Percentiles rank a stretch among this genome's conserved stretches.
These are phyloP conservation scores for Climacteris rufus DNA, from an alignment of 2,113 vertebrate species.

Conservation along the genomic window DNA sequence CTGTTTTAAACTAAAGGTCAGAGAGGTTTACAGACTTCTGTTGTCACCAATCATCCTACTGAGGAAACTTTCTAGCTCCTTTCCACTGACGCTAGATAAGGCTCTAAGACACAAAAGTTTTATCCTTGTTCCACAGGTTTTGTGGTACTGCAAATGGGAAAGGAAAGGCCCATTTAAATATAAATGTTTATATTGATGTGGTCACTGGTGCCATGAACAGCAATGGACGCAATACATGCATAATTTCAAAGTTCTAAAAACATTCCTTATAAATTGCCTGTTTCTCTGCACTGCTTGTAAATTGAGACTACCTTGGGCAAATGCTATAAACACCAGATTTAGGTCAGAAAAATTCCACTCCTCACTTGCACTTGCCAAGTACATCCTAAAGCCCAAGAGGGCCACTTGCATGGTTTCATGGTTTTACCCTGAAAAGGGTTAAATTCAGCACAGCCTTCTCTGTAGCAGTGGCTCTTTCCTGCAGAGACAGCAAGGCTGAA, in stretches of 20 bases:
- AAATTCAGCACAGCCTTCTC: neutral
- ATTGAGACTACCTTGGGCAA: neutral
- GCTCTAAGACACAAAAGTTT: neutral
- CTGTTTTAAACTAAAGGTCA: neutral
- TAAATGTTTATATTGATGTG: neutral
- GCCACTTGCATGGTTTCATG: neutral
- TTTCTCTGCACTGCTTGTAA: neutral
- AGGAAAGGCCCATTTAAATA: neutral
- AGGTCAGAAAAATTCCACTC: neutral
- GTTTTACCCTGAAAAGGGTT: neutral
- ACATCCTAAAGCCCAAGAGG: neutral
- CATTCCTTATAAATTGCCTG: neutral
- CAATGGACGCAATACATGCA: neutral
- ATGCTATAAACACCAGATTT: neutral
- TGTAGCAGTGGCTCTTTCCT: neutral
- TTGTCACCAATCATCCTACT: neutral
- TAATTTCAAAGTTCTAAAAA: neutral
- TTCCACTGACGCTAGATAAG: neutral
- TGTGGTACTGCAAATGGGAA: neutral
- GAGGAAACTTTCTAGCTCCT: neutral
- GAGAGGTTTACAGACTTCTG: neutral
- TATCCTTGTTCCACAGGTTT: neutral
- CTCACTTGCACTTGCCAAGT: neutral
- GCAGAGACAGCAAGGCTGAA: neutral
- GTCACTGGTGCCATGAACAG: neutral